Evolutionary conservation across 2,113 vertebrate species (phyloP), one percentile per base, ranked within the genome.

Genomic region (Conger conger): DNA sequence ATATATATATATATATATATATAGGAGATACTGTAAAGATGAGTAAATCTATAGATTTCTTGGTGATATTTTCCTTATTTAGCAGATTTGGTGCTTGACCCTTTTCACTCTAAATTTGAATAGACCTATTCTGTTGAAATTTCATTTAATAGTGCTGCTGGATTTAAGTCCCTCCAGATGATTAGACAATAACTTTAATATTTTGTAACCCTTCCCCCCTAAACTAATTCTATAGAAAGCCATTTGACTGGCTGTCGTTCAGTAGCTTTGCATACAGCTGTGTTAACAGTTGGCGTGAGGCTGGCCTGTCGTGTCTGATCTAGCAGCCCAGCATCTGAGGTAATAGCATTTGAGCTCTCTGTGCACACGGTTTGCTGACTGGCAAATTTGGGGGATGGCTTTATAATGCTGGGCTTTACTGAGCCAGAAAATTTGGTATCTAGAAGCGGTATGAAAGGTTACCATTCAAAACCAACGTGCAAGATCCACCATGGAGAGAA

Each of bases 231-330:
- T 86, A 57, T 86, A 83, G 82, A 89, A 89, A 88, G 90, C 87
- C 88, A 91, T 87, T 91, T 42, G 80, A 90, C 86, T 90, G 90
- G 88, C 91, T 91, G 87, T 91, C 87, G 89, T 91, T 89, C 88
- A 88, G 81, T 88, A 88, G 83, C 92, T 93, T 93, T 88, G 90
- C 77, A 92, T 92, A 86, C 91, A 88, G 93, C 94, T 92, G 92
- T 91, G 86, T 30, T 89, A 73, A 90, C 80, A 86, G 89, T 86
- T 84, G 83, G 54, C 81, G 79, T 54, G 63, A 73, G 81, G 37
- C 76, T 83, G 40, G 54, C 42, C 36, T 0, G 83, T 60, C 20
- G 45, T 73, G 83, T 88, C 53, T 78, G 53, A 73, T 85, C 68
- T 82, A 37, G 73, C 77, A 45, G 86, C 27, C 42, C 78, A 50